phyloP scores from a whole-genome alignment of 2,797 vertebrate genomes.

The Acanthurus lineatus region DNA sequence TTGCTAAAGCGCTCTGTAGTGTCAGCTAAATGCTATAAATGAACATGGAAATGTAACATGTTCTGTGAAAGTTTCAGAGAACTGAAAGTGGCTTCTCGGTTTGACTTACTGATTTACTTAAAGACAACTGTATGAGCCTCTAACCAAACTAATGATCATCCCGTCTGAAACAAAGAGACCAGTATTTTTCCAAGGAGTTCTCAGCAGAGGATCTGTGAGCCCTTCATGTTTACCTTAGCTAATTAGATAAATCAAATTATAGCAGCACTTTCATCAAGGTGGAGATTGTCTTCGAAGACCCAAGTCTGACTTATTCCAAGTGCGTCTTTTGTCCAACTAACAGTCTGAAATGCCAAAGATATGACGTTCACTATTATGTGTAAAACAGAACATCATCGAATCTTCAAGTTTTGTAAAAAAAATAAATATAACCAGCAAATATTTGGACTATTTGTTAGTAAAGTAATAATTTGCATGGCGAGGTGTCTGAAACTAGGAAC shows the following conservation, averaged over 20 bases:
- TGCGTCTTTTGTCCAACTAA: background rate
- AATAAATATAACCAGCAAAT: no score
- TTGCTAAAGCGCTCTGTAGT: background rate
- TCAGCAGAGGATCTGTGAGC: slow-evolving; percentile 24
- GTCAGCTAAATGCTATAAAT: background rate
- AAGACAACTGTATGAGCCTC: slow-evolving; percentile 16
- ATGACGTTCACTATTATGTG: no score
- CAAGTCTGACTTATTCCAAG: no score
- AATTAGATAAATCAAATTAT: slow-evolving; percentile 40
- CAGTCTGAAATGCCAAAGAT: no score
- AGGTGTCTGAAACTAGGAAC: background rate
- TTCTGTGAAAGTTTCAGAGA: background rate
- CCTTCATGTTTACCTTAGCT: slow-evolving; percentile 40
- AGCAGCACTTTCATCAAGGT: slow-evolving; percentile 3
- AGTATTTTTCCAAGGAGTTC: slow-evolving; percentile 50
- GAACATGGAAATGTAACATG: background rate
- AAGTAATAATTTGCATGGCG: background rate
- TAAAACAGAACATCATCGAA: no score
- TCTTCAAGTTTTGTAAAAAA: no score
- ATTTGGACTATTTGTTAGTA: background rate
- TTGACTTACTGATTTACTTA: background rate
- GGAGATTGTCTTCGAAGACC: no score
- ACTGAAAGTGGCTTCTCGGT: slow-evolving; percentile 17
- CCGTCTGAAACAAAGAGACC: slow-evolving; percentile 48
- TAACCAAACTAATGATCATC: slow-evolving; percentile 21